Percentiles rank a stretch among this genome's conserved stretches.
Conservation (phyloP, 2,888 invertebrate genomes). For the Dicyrtoma fusca region DNA sequence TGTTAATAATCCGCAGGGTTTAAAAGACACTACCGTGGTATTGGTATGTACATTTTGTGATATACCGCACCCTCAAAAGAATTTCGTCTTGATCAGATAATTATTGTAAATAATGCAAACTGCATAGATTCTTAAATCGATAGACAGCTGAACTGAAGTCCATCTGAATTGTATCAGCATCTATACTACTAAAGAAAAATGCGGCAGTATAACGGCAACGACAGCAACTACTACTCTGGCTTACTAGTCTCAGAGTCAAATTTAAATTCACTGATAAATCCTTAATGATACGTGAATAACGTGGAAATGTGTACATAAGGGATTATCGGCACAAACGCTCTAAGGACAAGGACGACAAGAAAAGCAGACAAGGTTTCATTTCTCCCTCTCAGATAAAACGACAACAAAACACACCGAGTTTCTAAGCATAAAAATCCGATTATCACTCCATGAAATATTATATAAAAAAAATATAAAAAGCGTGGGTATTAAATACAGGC, state of each 20-base stretch:
- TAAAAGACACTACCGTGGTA: too few relatives aligned
- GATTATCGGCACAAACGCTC: neutral
- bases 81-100: conserved; percentile 26
- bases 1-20: too few relatives aligned
- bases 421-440: conserved; percentile 28
- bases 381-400: neutral
- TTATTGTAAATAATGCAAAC: conserved; percentile 13
- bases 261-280: conserved; percentile 16
- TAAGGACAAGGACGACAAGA: neutral
- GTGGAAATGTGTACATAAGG: neutral
- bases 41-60: too few relatives aligned
- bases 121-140: neutral
- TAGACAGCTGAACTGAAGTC: neutral
- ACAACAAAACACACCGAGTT: neutral
- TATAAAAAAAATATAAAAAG: too few relatives aligned
- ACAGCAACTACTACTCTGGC: neutral
- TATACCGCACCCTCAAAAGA: conserved; percentile 15
- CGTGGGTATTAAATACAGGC: too few relatives aligned
- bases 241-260: neutral
- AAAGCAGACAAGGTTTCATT: neutral
- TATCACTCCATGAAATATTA: conserved; percentile 22
- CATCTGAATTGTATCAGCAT: too few relatives aligned
- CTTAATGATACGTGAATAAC: conserved; percentile 8
- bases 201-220: too few relatives aligned
- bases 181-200: too few relatives aligned